These are phyloP conservation scores for Drosophila meridiana DNA, from an alignment of 2,888 invertebrate genomes.

Conservation along the genomic window DNA sequence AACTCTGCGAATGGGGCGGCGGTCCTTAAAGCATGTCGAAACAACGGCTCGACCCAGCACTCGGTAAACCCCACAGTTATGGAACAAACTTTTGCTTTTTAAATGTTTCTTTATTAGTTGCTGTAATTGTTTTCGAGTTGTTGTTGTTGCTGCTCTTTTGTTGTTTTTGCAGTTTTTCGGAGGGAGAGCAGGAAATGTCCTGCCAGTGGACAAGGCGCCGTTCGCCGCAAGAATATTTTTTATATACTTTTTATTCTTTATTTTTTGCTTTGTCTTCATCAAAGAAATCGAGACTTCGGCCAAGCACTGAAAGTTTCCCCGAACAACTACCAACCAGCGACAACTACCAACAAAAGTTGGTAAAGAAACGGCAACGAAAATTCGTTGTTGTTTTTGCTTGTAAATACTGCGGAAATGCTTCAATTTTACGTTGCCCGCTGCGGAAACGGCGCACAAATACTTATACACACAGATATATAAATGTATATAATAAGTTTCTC, in stretches of 20 bases:
- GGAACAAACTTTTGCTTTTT: constrained; percentile 79
- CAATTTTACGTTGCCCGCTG: constrained; percentile 65
- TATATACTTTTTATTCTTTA: not conserved
- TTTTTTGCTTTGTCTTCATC: constrained; percentile 52
- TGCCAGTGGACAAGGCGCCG: constrained; percentile 52
- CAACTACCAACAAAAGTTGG: constrained; percentile 46
- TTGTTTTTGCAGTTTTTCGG: constrained; percentile 5
- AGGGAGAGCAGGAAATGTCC: constrained; percentile 50
- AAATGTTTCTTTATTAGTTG: constrained; percentile 82
- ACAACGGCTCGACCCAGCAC: constrained; percentile 19
- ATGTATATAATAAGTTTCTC: constrained; percentile 1
- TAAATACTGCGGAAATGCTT: constrained; percentile 74
- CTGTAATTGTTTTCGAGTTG: constrained; percentile 76
- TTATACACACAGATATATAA: constrained; percentile 4
- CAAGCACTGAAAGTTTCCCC: constrained; percentile 62
- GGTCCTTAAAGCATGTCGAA: constrained; percentile 20
- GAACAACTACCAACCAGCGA: constrained; percentile 28
- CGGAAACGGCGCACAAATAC: constrained; percentile 45
- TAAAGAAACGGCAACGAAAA: constrained; percentile 48
- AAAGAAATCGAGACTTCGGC: constrained; percentile 70
- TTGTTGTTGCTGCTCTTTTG: constrained; percentile 24
- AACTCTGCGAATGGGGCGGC: constrained; percentile 22
- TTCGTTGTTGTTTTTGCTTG: constrained; percentile 49
- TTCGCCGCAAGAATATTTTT: constrained; percentile 42
- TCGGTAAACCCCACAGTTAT: constrained; percentile 36